Evolutionary conservation across 1,140 invertebrate species (phyloP), one percentile per base, ranked within the genome.

Genomic region (Bactericera cockerelli): DNA sequence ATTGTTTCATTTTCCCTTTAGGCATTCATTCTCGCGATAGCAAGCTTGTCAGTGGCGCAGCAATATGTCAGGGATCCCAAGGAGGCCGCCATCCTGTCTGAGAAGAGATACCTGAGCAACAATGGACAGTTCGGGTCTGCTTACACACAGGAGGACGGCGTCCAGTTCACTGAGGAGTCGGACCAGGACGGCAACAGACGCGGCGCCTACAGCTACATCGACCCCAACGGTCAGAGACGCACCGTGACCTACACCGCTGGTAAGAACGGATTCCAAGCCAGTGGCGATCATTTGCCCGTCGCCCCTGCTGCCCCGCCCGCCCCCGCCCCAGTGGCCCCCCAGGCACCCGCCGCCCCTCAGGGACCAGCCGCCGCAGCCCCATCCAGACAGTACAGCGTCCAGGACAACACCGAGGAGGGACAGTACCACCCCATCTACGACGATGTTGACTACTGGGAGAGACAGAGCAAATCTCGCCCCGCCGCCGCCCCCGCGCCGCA

Each of bases 121-220:
- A 85, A 89, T 70, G 87, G 87, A 26, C 82, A 84, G 63, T 89
- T 89, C 67, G 87, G 87, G 26, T 79, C 87, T 16, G 82, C 86
- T 24, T 91, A 89, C 68, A 79, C 80, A 55, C 87, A 89, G 72
- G 87, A 89, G 68, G 87, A 92, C 72, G 87, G 87, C n/a, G 87
- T 88, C 13, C 78, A 89, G 68, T 89, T 90, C 71, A 89, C 90
- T 68, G 87, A 91, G 72, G 86, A 88, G 66, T 84, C 84, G 42
- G 85, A 87, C 67, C 76, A 81, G 10, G 83, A 88, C 64, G 89
- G 89, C 58, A 87, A 85, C 69, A 81, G 89, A 31, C 79, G 79
- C 62, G 89, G 89, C 55, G 81, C 80, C 56, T 93, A 92, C 72
- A 88, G 85, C 55, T 92, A 91, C 71, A 80, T 91, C 22, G 89